Percentiles rank a stretch among this genome's conserved stretches.
phyloP scores from a whole-genome alignment of 2,888 invertebrate species.

The Eupeodes latifasciatus region DNA sequence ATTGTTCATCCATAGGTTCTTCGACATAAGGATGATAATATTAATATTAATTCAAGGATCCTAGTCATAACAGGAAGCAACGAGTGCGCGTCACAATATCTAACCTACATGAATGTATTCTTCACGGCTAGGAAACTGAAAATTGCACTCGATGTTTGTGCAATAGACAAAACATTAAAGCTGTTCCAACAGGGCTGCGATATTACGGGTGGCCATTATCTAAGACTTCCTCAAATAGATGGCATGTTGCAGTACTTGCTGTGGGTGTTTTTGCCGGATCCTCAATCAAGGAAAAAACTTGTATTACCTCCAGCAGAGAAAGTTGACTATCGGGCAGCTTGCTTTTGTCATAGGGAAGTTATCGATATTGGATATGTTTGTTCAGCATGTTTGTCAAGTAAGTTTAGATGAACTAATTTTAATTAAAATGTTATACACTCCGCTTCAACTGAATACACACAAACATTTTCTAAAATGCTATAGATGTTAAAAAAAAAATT shows the following conservation, averaged over 20 bases:
- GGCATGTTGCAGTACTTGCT: constrained; percentile 87
- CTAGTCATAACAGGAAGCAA: constrained; percentile 95
- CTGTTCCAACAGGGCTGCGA: constrained; percentile 98
- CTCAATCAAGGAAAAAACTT: constrained; percentile 90
- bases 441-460: no score
- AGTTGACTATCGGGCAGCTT: constrained; percentile 98
- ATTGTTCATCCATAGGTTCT: constrained; percentile 83
- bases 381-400: constrained; percentile 97
- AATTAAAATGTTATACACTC: no score
- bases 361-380: constrained; percentile 99
- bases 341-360: constrained; percentile 98
- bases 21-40: constrained; percentile 87
- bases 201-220: constrained; percentile 96
- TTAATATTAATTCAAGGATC: constrained; percentile 90
- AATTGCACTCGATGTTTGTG: constrained; percentile 96
- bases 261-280: constrained; percentile 97
- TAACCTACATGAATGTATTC: constrained; percentile 99
- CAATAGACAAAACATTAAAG: constrained; percentile 95
- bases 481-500: no score
- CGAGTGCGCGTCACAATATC: constrained; percentile 97
- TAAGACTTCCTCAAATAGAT: constrained; percentile 93
- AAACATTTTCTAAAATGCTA: no score
- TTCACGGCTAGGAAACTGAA: constrained; percentile 96
- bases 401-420: constrained; percentile 79
- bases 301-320: constrained; percentile 95